Evolutionary conservation across 2,888 invertebrate species (phyloP).

Genomic region (Parochlus steinenii): DNA sequence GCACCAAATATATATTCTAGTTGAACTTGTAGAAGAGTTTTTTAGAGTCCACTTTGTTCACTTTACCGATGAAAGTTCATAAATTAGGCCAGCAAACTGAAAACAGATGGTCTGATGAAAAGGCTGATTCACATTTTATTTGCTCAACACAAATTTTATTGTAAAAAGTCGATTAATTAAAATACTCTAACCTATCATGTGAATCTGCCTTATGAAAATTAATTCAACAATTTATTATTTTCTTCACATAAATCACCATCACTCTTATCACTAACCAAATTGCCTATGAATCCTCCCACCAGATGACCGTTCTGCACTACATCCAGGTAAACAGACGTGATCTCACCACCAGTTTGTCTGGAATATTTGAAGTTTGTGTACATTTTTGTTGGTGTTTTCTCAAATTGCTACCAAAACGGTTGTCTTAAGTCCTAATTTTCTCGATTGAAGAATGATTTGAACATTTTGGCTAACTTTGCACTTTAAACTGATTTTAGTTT

Average conservation of each 20-base stretch:
- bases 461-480: not conserved
- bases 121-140: too few relatives aligned
- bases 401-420: not conserved
- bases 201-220: slow-evolving; percentile 1
- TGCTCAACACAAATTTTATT: too few relatives aligned
- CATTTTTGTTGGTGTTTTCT: not conserved
- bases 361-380: not conserved
- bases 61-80: too few relatives aligned
- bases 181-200: too few relatives aligned
- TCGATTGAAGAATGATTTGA: not conserved
- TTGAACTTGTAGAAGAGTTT: too few relatives aligned
- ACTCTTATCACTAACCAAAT: slow-evolving; percentile 14
- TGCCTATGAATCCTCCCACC: too few relatives aligned
- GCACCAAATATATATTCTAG: too few relatives aligned
- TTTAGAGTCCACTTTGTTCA: too few relatives aligned
- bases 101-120: too few relatives aligned
- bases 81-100: too few relatives aligned
- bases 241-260: too few relatives aligned
- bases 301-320: slow-evolving; percentile 28
- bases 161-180: too few relatives aligned
- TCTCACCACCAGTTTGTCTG: slow-evolving; percentile 2
- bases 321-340: slow-evolving; percentile 25
- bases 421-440: not conserved
- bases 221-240: not conserved
- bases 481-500: not conserved